Base-by-base conservation (phyloP, 2,113 vertebrate species). In the Python bivittatus region DNA sequence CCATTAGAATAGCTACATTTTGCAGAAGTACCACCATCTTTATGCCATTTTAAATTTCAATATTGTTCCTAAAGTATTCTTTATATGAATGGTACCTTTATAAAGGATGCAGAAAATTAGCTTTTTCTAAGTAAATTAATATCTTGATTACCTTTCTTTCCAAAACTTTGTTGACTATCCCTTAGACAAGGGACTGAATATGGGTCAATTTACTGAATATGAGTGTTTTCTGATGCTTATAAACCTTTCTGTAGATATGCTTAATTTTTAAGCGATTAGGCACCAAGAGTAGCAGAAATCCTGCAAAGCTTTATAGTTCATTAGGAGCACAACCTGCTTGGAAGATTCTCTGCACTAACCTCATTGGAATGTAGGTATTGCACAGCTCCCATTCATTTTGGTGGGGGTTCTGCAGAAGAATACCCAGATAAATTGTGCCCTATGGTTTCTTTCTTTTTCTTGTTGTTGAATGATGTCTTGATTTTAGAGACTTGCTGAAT, bases 191-290 rank as follows among this genome's bases (percentile, higher is more conserved):
- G 97, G 95, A 93, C 97, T 96, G 96, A 92, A 91, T 96, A 61
- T 98, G 97, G 98, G 98, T 97, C 97, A 96, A 96, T 98, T 97
- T 98, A 98, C 98, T 98, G 98, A 97, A 98, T 98, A 97, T 97
- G 98, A 99, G 98, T 99, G 98, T 99, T 99, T 98, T 98, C 97
- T 98, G 97, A 98, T 98, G 97, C 97, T 97, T 98, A 97, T 95
- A 97, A 98, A 97, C 91, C 90, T 97, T 98, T 98, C 98, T 98
- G 97, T 98, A 98, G 97, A 98, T 98, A 97, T 98, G 98, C 98
- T 98, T 98, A 98, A 97, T 97, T 98, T 98, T 98, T 98, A 98
- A 98, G 98, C 98, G 95, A 97, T 97, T 98, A 98, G 98, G 98
- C 98, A 98, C 98, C 97, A 97, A 98, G 97, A 98, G 97, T 98